Conservation (phyloP, 2,888 invertebrate species). For the Petrolisthes cinctipes region DNA sequence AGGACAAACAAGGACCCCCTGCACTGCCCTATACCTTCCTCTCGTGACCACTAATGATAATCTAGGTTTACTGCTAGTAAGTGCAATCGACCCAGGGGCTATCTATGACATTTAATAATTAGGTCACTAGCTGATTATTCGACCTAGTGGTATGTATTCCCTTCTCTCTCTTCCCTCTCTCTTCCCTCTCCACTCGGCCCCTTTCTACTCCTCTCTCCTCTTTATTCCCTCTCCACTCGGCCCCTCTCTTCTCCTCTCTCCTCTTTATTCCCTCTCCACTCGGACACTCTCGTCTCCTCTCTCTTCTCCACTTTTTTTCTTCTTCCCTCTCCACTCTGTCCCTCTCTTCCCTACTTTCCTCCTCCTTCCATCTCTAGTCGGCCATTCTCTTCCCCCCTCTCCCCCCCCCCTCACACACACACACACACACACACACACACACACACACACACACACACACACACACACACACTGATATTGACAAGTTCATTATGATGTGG, state of each 20-base stretch:
- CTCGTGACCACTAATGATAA: too few relatives aligned
- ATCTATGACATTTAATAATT: too few relatives aligned
- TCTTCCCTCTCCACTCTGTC: not conserved
- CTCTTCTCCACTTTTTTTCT: too few relatives aligned
- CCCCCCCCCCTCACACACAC: not conserved
- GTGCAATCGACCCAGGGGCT: too few relatives aligned
- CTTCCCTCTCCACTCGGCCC: not conserved
- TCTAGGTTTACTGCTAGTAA: too few relatives aligned
- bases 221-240: not conserved
- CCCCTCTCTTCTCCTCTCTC: not conserved
- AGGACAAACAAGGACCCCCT: not conserved
- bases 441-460: conserved; percentile 6
- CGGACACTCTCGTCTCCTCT: too few relatives aligned
- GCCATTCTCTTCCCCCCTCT: not conserved
- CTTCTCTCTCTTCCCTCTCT: not conserved
- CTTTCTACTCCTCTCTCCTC: not conserved
- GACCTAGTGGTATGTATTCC: not conserved
- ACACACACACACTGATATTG: not conserved
- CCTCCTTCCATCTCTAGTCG: not conserved
- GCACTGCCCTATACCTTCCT: too few relatives aligned
- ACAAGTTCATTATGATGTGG: too few relatives aligned
- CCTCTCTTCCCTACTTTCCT: not conserved
- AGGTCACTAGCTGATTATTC: too few relatives aligned
- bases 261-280: not conserved
- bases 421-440: conserved; percentile 13